These are phyloP conservation scores for Sebastes dallii DNA, from an alignment of 2,797 vertebrate species.

Conservation along the genomic window DNA sequence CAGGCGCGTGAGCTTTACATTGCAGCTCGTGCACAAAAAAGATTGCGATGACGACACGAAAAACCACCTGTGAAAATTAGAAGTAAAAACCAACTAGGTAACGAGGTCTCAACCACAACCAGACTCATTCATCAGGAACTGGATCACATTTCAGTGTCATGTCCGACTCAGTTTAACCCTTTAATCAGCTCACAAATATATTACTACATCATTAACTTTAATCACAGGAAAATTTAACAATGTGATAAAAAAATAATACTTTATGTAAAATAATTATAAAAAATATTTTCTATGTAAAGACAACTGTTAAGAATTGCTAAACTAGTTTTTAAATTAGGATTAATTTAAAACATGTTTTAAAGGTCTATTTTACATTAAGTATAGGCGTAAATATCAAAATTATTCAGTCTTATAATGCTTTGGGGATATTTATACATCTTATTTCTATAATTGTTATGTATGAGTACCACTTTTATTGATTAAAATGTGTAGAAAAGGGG, in stretches of 20 bases:
- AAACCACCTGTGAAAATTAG: neutral
- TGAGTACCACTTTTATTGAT: neutral
- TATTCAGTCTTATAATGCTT: neutral
- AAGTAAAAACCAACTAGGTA: neutral
- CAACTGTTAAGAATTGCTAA: neutral
- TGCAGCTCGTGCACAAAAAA: neutral
- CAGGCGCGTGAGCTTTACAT: neutral
- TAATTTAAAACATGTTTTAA: neutral
- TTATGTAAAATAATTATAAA: neutral
- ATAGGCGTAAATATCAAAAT: neutral
- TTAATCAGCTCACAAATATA: neutral
- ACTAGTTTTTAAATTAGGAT: neutral
- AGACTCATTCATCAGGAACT: slow-evolving; percentile 20
- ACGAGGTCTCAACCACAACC: neutral
- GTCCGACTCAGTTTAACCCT: slow-evolving; percentile 70
- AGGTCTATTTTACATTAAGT: neutral
- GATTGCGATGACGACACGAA: neutral
- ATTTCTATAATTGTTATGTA: neutral
- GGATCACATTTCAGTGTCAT: slow-evolving; percentile 60
- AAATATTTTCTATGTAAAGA: neutral
- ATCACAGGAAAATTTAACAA: neutral
- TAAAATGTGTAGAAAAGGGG: neutral
- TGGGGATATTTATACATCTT: neutral
- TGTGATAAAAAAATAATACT: neutral
- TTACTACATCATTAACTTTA: neutral